Evolutionary conservation across 2,888 invertebrate genomes (phyloP), one percentile per base, ranked within the genome.

Genomic region (Gisinianus flammeolus): DNA sequence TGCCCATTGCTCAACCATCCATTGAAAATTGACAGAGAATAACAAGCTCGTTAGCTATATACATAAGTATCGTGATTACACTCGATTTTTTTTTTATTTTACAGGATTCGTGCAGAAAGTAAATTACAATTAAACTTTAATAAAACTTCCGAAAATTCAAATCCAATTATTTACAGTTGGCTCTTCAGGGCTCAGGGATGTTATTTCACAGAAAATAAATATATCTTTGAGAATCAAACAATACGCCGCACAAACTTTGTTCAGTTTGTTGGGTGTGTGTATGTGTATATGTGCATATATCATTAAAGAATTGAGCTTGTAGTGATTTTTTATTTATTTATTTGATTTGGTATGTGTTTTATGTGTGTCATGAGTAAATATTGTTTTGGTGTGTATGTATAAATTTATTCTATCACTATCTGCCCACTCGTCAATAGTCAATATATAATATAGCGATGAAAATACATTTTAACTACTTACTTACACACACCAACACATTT

Each of bases 111-210:
- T 73, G 64, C 22, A 66, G 33, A 73, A 66, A 73, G 64, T 73
- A 73, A 73, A 73, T 73, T 73, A 44, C 64, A 73, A 73, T 73
- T 73, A 73, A 73, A 73, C 64, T 73, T 64, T 33, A 64, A 73
- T 73, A 73, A 73, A 73, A 33, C 64, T 73, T 73, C 44, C 64
- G 35, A 44, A 70, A 62, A 62, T 73, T 73, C 35, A 64, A 73
- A 73, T 64, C 64, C 73, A 73, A 73, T 64, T 73, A 52, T 69
- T 69, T 67, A 67, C 33, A 30, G 31, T 33, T n/a, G 24, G 56
- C 6, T 22, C n/a, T 6, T 58, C 1, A 58, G 22, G 1, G 19
- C 19, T 22, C 56, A 58, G 22, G n/a, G 8, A 58, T 58, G 8
- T n/a, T 24, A 22, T 58, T 58, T 22, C n/a, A n/a, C n/a, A n/a